Evolutionary conservation across 2,797 vertebrate genomes (phyloP).

Genomic region (Myotis daubentonii): DNA sequence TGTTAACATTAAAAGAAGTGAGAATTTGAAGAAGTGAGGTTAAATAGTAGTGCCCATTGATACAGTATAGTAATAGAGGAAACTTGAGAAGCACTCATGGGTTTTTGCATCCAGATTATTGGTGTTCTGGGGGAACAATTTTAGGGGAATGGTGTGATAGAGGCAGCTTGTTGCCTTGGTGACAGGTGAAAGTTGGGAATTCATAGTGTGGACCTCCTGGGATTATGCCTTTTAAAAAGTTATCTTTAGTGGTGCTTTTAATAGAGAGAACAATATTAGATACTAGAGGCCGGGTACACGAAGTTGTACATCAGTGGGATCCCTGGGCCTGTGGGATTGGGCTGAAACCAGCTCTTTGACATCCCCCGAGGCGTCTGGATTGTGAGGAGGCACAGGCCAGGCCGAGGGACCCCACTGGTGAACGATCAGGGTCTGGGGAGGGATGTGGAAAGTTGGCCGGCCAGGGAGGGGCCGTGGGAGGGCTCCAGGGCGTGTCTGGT

Average conservation of each 20-base stretch:
- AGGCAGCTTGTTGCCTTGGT: not conserved
- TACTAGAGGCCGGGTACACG: no score
- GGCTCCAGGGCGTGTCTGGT: no score
- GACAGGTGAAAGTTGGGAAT: not conserved
- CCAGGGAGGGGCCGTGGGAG: no score
- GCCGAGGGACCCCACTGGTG: no score
- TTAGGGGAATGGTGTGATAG: not conserved
- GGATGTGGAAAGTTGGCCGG: no score
- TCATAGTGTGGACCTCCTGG: not conserved
- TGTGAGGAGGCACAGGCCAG: no score
- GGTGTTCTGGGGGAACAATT: not conserved
- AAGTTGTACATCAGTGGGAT: no score
- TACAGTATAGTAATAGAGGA: not conserved
- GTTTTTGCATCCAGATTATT: not conserved
- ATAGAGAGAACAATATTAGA: conserved; percentile 21
- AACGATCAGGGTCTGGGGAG: no score
- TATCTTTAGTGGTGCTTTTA: not conserved
- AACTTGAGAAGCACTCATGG: not conserved
- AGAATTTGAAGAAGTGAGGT: not conserved
- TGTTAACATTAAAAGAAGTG: not conserved
- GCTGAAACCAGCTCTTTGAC: no score
- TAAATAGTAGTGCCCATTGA: not conserved
- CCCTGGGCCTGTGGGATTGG: no score
- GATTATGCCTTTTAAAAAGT: not conserved
- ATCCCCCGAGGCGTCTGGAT: no score